A percentile compares a stretch with the other conserved stretches of the same genome.
Evolutionary conservation across 2,797 vertebrate genomes (phyloP).

Genomic region (Parauchenoglanis ngamensis): DNA sequence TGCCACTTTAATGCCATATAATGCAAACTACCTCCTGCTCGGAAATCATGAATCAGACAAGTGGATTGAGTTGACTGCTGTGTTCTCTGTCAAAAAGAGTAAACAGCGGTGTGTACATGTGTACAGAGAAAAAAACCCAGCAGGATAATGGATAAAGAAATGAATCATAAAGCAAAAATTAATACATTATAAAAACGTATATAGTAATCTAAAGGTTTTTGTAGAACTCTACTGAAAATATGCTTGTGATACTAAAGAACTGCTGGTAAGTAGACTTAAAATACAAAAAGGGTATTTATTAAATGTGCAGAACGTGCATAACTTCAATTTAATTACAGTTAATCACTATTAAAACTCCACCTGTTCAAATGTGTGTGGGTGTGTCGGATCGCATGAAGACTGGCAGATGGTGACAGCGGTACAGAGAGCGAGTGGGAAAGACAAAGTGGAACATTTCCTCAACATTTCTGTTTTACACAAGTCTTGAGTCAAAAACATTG

Average conservation of each 20-base stretch:
- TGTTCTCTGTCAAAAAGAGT: slow-evolving; percentile 29
- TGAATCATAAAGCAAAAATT: background rate
- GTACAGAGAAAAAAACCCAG: background rate
- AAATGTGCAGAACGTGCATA: background rate
- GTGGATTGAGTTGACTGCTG: slow-evolving; percentile 55
- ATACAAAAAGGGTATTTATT: background rate
- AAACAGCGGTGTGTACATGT: background rate
- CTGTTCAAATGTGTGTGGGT: slow-evolving; percentile 15
- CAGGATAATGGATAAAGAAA: background rate
- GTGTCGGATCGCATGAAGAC: background rate
- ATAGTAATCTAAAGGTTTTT: background rate
- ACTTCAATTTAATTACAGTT: background rate
- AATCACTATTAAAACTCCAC: slow-evolving; percentile 9
- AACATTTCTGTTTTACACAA: background rate
- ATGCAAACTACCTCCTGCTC: slow-evolving; percentile 78
- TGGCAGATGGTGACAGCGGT: background rate
- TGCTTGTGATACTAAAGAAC: background rate
- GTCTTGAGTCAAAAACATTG: background rate
- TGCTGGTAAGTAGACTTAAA: background rate
- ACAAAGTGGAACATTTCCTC: background rate
- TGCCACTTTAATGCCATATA: slow-evolving; percentile 63
- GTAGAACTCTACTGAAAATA: background rate
- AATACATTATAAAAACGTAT: background rate
- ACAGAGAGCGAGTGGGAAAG: background rate
- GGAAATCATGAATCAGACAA: slow-evolving; percentile 75